Evolutionary conservation across 2,797 vertebrate species (phyloP), one percentile per base, ranked within the genome.

Genomic region (Myripristis murdjan): DNA sequence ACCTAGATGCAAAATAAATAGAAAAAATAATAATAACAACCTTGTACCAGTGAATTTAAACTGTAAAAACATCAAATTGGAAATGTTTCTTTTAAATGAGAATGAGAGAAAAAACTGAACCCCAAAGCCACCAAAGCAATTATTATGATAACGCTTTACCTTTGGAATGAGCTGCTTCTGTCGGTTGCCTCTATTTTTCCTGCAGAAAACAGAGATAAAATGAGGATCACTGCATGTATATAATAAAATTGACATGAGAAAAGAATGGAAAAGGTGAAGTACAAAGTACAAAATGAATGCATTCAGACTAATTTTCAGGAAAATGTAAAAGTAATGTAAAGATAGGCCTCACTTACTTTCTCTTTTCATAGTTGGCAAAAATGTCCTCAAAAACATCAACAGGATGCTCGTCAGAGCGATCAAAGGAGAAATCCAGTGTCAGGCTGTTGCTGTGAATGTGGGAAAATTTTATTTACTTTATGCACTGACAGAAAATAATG

Each of bases 101-200:
- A 47, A 61, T 43, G 9, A 26, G 39, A 44, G n/a, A 4, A 41
- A 58, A 20, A 11, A 22, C 7, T 44, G 10, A 48, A 53, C 53
- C n/a, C 62, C 10, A 64, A 31, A 11, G 53, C 51, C n/a, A 33
- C 44, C 11, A 20, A 18, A 39, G 1, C 2, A 31, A 51, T 47
- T 14, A 52, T 3, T 28, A 28, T 28, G 2, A 5, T 18, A 22
- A 57, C 0, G 23, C 11, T 47, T 67, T 63, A 99, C 98, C 97
- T 98, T 99, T 10, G 98, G 98, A 87, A 99, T 97, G 77, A 96
- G 87, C 94, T 98, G 98, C 92, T 98, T 99, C 83, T 95, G 95
- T 84, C 95, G 96, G 77, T 87, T 86, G 66, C 92, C 80, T 95
- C 86, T 95, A 83, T 73, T 97, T 90, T 94, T 99, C 94, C 98